These are phyloP conservation scores for Tinea trinotella DNA, from an alignment of 2,888 invertebrate species.

Conservation along the genomic window DNA sequence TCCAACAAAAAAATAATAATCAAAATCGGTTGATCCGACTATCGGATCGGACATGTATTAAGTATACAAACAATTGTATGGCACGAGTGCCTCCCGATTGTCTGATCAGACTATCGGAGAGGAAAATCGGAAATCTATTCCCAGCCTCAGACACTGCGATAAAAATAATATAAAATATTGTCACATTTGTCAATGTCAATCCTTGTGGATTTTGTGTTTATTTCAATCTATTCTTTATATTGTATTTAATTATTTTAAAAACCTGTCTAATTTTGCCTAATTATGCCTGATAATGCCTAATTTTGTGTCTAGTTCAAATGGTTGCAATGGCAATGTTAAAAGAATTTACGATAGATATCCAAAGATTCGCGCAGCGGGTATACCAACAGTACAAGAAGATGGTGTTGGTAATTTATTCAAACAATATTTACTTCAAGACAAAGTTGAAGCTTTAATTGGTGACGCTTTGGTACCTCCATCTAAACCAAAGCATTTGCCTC, in stretches of 20 bases:
- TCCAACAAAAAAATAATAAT: too few relatives aligned
- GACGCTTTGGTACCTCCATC: constrained; percentile 46
- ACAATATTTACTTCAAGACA: constrained; percentile 51
- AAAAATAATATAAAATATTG: neutral
- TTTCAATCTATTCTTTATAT: neutral
- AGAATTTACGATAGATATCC: constrained; percentile 49
- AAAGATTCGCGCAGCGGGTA: constrained; percentile 50
- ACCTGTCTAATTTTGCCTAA: neutral
- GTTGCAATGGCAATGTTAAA: constrained; percentile 54
- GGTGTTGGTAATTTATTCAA: constrained; percentile 36
- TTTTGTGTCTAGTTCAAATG: constrained; percentile 41
- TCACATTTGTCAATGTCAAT: neutral
- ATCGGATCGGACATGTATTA: too few relatives aligned
- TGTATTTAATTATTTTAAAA: neutral
- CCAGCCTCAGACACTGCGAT: too few relatives aligned
- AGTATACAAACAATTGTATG: too few relatives aligned
- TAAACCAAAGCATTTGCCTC: constrained; percentile 38
- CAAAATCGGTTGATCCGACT: too few relatives aligned
- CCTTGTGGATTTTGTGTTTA: neutral
- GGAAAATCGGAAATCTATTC: too few relatives aligned
- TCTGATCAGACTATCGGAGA: too few relatives aligned
- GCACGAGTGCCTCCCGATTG: too few relatives aligned
- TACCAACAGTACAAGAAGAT: constrained; percentile 44
- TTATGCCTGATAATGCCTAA: constrained; percentile 34
- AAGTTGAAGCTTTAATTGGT: constrained; percentile 46